Evolutionary conservation across 2,113 vertebrate genomes (phyloP).

Genomic region (Brevimyrus niger): DNA sequence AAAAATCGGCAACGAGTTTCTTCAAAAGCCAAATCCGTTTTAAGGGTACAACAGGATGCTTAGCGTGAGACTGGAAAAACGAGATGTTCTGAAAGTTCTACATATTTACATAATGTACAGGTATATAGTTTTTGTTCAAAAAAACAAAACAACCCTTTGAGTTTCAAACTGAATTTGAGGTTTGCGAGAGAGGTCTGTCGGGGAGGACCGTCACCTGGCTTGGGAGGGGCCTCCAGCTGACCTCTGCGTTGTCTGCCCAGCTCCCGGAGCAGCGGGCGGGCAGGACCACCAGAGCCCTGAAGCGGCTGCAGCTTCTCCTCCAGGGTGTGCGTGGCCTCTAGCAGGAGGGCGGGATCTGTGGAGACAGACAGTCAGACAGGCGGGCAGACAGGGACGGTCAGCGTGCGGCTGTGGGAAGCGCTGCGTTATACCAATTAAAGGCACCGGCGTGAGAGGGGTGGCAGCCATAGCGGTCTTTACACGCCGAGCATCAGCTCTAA

Average conservation of each 20-base stretch:
- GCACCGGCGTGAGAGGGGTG: background rate
- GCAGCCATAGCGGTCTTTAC: background rate
- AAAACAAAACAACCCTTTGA: background rate
- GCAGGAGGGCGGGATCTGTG: conserved; percentile 74
- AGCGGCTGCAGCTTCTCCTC: conserved; percentile 79
- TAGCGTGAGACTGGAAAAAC: background rate
- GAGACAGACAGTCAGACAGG: background rate
- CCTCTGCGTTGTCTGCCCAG: conserved; percentile 73
- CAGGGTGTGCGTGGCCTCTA: conserved; percentile 76
- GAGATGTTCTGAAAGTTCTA: background rate
- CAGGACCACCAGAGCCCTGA: conserved; percentile 64
- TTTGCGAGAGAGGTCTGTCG: background rate
- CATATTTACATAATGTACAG: background rate
- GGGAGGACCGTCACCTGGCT: conserved; percentile 64
- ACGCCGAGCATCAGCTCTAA: background rate
- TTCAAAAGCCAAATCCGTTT: background rate
- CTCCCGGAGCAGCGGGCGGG: conserved; percentile 60
- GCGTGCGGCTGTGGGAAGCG: conserved; percentile 22
- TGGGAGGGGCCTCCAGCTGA: conserved; percentile 63
- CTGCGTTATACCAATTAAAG: background rate
- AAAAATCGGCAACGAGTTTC: background rate
- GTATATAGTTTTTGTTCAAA: background rate
- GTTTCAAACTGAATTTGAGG: background rate
- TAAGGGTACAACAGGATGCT: background rate
- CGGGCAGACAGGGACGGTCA: background rate